Conservation (phyloP, 2,888 invertebrate genomes). For the Macrophya alboannulata region DNA sequence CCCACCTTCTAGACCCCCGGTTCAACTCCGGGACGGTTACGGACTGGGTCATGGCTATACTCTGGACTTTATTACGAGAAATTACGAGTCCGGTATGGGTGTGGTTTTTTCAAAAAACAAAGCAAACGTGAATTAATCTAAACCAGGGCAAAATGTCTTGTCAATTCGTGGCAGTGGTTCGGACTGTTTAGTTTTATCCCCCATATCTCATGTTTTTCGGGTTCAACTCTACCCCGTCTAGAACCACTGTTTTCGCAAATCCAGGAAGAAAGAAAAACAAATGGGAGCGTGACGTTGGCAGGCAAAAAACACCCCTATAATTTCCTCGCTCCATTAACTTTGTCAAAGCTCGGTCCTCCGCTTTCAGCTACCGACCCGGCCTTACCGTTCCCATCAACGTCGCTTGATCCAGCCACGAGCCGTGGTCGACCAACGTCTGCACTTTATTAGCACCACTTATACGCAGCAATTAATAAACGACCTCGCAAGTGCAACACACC, state of each 20-base stretch:
- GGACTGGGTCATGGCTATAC: slow-evolving; percentile 9
- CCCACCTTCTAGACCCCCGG: slow-evolving; percentile 19
- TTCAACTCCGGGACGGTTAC: neutral
- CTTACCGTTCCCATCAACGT: slow-evolving; percentile 16
- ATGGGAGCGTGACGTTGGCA: slow-evolving; percentile 55
- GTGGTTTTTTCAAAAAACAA: neutral
- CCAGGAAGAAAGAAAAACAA: slow-evolving; percentile 52
- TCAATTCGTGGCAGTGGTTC: neutral
- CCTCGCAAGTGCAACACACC: slow-evolving; percentile 49
- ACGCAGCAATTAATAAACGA: slow-evolving; percentile 52
- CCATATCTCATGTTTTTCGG: slow-evolving; percentile 1
- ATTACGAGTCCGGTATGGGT: neutral
- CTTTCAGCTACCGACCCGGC: slow-evolving; percentile 8
- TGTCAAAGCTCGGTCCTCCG: slow-evolving; percentile 50
- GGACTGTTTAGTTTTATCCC: neutral
- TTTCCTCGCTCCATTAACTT: slow-evolving; percentile 55
- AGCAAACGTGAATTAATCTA: neutral
- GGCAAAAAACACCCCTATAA: slow-evolving; percentile 56
- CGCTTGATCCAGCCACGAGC: neutral
- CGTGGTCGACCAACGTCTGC: slow-evolving; percentile 33
- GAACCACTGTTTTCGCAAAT: slow-evolving; percentile 52
- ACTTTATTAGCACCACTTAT: slow-evolving; percentile 48
- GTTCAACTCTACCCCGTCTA: neutral
- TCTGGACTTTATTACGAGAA: slow-evolving; percentile 18
- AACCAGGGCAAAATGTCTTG: neutral